Evolutionary conservation across 2,888 invertebrate genomes (phyloP).

Genomic region (Anoplius nigerrimus): DNA sequence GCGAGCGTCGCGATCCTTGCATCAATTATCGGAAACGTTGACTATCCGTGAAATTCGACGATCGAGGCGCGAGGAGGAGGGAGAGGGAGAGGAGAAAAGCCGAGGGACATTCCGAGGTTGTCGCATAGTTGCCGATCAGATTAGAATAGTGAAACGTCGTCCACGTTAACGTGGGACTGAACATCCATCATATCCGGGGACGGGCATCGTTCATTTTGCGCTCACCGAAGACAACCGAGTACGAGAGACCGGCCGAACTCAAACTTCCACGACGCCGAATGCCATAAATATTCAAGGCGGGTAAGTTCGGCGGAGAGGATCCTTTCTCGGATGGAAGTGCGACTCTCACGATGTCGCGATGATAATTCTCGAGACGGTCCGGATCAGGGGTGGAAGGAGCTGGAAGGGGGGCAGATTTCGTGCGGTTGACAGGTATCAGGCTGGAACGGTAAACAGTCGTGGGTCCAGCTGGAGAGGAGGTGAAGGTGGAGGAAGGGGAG

Average conservation of each 20-base stretch:
- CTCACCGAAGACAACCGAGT: constrained; percentile 26
- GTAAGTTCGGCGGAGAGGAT: too few species aligned
- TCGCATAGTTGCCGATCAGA: constrained; percentile 56
- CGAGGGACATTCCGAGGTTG: constrained; percentile 18
- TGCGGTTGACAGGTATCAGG: too few species aligned
- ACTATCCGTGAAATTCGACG: too few species aligned
- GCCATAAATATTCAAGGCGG: constrained; percentile 7
- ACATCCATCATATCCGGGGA: constrained; percentile 60
- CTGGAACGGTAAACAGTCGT: too few species aligned
- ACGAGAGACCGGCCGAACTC: not conserved
- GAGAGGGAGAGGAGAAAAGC: not conserved
- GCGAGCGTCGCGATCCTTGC: not conserved
- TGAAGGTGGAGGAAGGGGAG: not conserved
- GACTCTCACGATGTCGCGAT: too few species aligned
- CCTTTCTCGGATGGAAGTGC: too few species aligned
- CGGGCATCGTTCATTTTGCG: constrained; percentile 63
- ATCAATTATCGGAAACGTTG: not conserved
- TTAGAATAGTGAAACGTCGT: constrained; percentile 49
- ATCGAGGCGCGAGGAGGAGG: too few species aligned
- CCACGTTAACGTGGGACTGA: constrained; percentile 46
- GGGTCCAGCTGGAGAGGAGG: too few species aligned
- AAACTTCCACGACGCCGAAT: not conserved
- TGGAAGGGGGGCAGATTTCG: too few species aligned
- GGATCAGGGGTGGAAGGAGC: too few species aligned
- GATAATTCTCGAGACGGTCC: too few species aligned